Evolutionary conservation across 1,140 invertebrate genomes (phyloP), one percentile per base, ranked within the genome.

Genomic region (Eulimnadia texana): DNA sequence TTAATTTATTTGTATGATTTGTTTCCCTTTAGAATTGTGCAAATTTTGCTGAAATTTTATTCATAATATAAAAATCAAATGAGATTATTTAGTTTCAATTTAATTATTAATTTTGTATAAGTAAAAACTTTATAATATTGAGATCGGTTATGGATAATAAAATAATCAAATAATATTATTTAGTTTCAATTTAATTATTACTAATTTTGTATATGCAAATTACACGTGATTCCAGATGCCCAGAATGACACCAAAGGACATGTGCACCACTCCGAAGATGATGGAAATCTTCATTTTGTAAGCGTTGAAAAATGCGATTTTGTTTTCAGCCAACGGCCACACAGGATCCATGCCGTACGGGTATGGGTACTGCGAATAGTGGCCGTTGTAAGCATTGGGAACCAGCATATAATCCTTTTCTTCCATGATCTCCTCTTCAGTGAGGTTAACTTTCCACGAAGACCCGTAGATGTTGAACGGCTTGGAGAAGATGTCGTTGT

Each of bases 251-350:
- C 91, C 91, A 73, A 93, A 94, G 66, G 92, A 74, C 91, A 95
- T 95, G 71, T 95, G 91, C 65, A 84, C 74, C 0, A 94, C 86
- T 3, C 91, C 91, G 65, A 95, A 80, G 68, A 94, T 92, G 51
- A 95, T 91, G 0, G 90, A 93, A 56, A 94, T 84, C 73, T 95
- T 95, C 91, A 95, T 95, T 78, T 99, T 99, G 75, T 90, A 93
- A 0, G 93, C 95, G 76, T 99, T 99, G 22, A 93, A 76, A 76
- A 96, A 98, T 53, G 91, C 86, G 67, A 99, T 95, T 76, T 80
- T 80, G 68, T 81, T 81, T 9, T 65, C 64, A 2, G 78, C 64
- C 47, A 85, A 74, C 76, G 93, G 89, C 91, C 91, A 94, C 61
- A 88, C 79, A 23, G 90, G 90, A 77, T 93, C 91, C 60, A 93